phyloP scores from a whole-genome alignment of 2,888 invertebrate genomes.

The Theretra japonica region DNA sequence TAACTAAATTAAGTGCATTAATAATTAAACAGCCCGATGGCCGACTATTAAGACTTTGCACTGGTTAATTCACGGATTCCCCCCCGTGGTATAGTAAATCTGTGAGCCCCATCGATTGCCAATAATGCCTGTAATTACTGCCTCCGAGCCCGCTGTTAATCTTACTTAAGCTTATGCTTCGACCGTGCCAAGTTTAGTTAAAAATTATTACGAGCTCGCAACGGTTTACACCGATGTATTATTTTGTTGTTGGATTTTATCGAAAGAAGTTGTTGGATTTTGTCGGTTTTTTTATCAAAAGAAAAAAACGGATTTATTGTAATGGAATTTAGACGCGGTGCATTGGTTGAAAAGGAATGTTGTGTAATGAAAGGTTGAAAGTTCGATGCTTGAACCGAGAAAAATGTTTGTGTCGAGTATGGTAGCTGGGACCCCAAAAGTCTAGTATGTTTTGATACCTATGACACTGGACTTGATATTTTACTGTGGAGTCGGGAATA shows the following conservation, averaged over 20 bases:
- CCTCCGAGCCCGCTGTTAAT: constrained; percentile 62
- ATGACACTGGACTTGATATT: too few species aligned
- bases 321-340: not conserved
- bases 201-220: constrained; percentile 50
- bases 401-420: too few species aligned
- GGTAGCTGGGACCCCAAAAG: too few species aligned
- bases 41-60: constrained; percentile 32
- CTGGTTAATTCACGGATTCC: constrained; percentile 31
- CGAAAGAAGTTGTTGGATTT: not conserved
- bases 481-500: too few species aligned
- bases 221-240: constrained; percentile 8
- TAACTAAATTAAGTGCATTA: constrained; percentile 29
- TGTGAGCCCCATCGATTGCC: constrained; percentile 73
- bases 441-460: too few species aligned
- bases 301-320: not conserved
- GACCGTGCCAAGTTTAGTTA: constrained; percentile 67
- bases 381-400: too few species aligned
- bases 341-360: too few species aligned
- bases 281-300: not conserved
- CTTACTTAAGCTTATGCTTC: constrained; percentile 51
- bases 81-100: constrained; percentile 60
- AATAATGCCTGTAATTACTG: constrained; percentile 80
- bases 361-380: too few species aligned
- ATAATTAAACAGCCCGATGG: constrained; percentile 31
- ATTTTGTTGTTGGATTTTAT: constrained; percentile 3